phyloP scores from a whole-genome alignment of 2,888 invertebrate genomes.

The Ariolimax columbianus region DNA sequence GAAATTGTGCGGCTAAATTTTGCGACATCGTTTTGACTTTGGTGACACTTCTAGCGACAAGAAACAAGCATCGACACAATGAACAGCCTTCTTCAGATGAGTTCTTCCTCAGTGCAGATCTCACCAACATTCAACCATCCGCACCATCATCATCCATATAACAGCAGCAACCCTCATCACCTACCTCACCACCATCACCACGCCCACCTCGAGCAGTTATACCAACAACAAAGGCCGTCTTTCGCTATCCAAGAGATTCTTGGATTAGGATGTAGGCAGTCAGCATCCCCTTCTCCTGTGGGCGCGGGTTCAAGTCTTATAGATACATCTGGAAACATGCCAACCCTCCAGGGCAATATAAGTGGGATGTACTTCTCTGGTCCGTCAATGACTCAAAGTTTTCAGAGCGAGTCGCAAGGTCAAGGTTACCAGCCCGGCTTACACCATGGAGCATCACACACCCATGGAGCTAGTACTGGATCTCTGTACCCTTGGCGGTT shows the following conservation, averaged over 20 bases:
- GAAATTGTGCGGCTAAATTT: not conserved
- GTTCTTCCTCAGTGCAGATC: constrained; percentile 40
- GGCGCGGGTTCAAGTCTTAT: constrained; percentile 52
- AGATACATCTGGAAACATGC: constrained; percentile 61
- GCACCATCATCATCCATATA: constrained; percentile 48
- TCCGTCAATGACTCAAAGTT: constrained; percentile 48
- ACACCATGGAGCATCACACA: constrained; percentile 45
- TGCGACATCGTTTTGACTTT: not conserved
- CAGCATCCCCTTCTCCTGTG: constrained; percentile 44
- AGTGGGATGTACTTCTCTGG: constrained; percentile 60
- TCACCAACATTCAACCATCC: constrained; percentile 45
- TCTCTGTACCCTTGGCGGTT: constrained; percentile 69
- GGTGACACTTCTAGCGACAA: not conserved
- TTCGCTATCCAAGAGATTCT: constrained; percentile 93
- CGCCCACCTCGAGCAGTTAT: constrained; percentile 60
- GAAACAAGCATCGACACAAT: not conserved
- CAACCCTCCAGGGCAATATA: constrained; percentile 55
- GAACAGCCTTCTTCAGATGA: constrained; percentile 51
- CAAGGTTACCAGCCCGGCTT: constrained; percentile 57
- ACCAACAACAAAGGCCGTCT: constrained; percentile 86
- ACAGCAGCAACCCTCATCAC: constrained; percentile 8
- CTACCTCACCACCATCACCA: constrained; percentile 28
- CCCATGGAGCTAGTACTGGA: constrained; percentile 39
- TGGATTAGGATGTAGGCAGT: constrained; percentile 80
- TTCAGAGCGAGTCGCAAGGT: constrained; percentile 54